Evolutionary conservation across 2,797 vertebrate genomes (phyloP), one percentile per base, ranked within the genome.

Genomic region (Pteronotus mesoamericanus): DNA sequence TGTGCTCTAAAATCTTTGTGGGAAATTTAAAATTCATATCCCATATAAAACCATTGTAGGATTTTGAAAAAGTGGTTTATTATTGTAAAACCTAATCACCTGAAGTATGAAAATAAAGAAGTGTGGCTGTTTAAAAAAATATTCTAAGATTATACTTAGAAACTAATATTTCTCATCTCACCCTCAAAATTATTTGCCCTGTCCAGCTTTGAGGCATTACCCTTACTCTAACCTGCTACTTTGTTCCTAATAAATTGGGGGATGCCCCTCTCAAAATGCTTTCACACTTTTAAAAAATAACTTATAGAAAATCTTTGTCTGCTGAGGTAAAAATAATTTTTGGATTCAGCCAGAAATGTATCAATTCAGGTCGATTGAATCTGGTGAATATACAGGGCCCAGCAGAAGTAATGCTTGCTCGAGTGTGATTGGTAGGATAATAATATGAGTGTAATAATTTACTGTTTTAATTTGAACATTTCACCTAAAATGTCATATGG

Each of bases 281-380:
- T 96, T 96, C 37, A 53, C 18, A 26, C 84, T 80, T 66, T 4
- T 1, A 66, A n/a, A 86, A 77, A 44, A 34, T 26, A 66, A n/a
- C 15, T 24, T 95, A 18, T 32, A 86, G 68, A 80, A 94, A 84
- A 16, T 44, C 9, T 83, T 94, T 74, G 32, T 79, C 42, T 94
- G 86, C 88, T 90, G 75, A 94, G 26, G 32, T 71, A 79, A 78
- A 78, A 87, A 72, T 93, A 51, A 86, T 68, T 95, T 86, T 94
- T 71, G 57, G 29, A 79, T 95, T 53, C 26, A 94, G 24, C n/a
- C 37, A 88, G 95, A 93, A 94, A 51, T 83, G 18, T 95, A 79
- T 94, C 68, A 97, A 94, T 29, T 83, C 72, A 91, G 39, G 77
- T 75, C 89, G 75, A 46, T 94, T 89, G 61, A 95, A 77, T 89